These are phyloP conservation scores for Aramus guarauna DNA, from an alignment of 2,113 vertebrate genomes.

Conservation along the genomic window DNA sequence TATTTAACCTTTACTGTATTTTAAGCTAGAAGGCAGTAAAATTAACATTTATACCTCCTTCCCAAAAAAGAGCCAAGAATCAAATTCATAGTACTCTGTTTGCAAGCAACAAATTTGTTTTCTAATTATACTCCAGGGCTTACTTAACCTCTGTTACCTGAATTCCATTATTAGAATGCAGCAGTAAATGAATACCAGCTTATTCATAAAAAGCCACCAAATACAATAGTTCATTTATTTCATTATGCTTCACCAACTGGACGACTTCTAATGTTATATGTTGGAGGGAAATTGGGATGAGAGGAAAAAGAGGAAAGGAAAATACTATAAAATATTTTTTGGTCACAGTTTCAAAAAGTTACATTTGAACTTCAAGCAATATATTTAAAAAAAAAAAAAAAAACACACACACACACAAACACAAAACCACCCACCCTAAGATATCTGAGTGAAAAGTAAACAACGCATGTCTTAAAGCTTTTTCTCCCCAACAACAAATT, in stretches of 20 bases:
- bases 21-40: constrained; percentile 71
- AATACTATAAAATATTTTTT: background rate
- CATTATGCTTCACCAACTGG: constrained; percentile 51
- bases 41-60: constrained; percentile 69
- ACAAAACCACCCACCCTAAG: background rate
- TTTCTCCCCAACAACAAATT: background rate
- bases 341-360: background rate
- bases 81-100: constrained; percentile 54
- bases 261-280: background rate
- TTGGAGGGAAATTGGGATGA: background rate
- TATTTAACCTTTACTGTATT: constrained; percentile 76
- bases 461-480: background rate
- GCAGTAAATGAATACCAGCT: constrained; percentile 73
- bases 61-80: constrained; percentile 55
- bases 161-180: constrained; percentile 69
- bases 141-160: constrained; percentile 70
- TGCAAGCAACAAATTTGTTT: constrained; percentile 71
- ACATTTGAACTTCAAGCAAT: background rate
- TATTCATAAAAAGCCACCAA: constrained; percentile 73
- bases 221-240: constrained; percentile 70
- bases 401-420: no score
- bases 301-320: background rate
- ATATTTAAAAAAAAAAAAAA: background rate
- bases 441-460: background rate
- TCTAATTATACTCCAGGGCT: constrained; percentile 68